These are phyloP conservation scores for Pinctada fucata DNA, from an alignment of 2,888 invertebrate genomes.

Conservation along the genomic window DNA sequence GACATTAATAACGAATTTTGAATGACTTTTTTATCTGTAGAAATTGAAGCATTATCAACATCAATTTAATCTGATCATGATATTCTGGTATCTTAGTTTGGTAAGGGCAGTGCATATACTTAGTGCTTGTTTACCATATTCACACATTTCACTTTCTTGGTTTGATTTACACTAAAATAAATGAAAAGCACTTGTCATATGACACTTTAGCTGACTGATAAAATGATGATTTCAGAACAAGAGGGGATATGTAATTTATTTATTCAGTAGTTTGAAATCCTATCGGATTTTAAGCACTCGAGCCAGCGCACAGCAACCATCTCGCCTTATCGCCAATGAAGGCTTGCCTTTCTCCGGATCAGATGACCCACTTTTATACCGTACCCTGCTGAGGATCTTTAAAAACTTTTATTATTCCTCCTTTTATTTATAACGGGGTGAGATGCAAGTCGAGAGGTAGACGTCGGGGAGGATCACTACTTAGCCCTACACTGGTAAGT, in stretches of 20 bases:
- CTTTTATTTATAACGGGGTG: background rate
- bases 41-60: too few relatives aligned
- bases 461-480: too few relatives aligned
- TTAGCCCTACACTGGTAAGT: too few relatives aligned
- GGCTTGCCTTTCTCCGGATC: background rate
- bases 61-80: too few relatives aligned
- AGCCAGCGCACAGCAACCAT: background rate
- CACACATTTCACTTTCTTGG: too few relatives aligned
- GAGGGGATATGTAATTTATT: background rate
- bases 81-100: too few relatives aligned
- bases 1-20: too few relatives aligned
- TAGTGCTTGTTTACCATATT: too few relatives aligned
- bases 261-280: background rate
- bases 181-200: background rate
- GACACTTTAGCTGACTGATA: background rate
- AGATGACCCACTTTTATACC: background rate
- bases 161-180: too few relatives aligned
- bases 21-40: too few relatives aligned
- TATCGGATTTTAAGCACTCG: background rate
- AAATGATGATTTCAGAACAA: background rate
- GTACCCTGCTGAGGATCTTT: background rate
- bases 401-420: background rate
- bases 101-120: too few relatives aligned
- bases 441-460: too few relatives aligned
- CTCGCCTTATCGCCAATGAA: background rate